Evolutionary conservation across 1,140 invertebrate species (phyloP), one percentile per base, ranked within the genome.

Genomic region (Drosophila nasuta): DNA sequence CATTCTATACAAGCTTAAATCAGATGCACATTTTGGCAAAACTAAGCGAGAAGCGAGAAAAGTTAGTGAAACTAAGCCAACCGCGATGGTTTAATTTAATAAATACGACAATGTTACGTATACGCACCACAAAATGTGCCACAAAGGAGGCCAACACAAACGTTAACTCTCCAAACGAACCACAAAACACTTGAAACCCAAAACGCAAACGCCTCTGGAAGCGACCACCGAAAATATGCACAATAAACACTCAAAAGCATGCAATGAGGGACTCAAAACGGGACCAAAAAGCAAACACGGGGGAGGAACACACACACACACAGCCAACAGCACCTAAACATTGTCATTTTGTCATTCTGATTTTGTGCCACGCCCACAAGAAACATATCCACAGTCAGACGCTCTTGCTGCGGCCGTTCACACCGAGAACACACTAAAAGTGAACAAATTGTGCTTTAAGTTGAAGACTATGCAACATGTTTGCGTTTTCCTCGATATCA

Each of bases 161-260:
- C 75, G 67, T 73, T 71, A 73, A 79, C 79, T 77, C 72, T 69
- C 77, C 70, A 87, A 82, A 79, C 65, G 54, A 86, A 88, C 82
- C 82, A 72, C 82, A 86, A 51, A 73, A 74, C 76, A 68, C 83
- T 82, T 75, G 52, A 88, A 86, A 69, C 63, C 48, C 63, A 69
- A 77, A 73, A 70, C 70, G 60, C 52, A 78, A 65, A 48, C 76
- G 64, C 77, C 57, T 66, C 43, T 52, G 28, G 45, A 51, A 57
- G 77, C 78, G 83, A 71, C 66, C 81, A 75, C 83, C 82, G 68
- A 71, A 87, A 87, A 88, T 87, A 77, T 88, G 83, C 80, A 80
- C 77, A 88, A 69, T 80, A 87, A 83, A 88, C 77, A 71, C 67
- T 49, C 52, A 10, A 59, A 30, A 74, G 68, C 66, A 69, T 78